Conservation (phyloP, 2,113 vertebrate genomes). For the Petrocephalus zakoni region DNA sequence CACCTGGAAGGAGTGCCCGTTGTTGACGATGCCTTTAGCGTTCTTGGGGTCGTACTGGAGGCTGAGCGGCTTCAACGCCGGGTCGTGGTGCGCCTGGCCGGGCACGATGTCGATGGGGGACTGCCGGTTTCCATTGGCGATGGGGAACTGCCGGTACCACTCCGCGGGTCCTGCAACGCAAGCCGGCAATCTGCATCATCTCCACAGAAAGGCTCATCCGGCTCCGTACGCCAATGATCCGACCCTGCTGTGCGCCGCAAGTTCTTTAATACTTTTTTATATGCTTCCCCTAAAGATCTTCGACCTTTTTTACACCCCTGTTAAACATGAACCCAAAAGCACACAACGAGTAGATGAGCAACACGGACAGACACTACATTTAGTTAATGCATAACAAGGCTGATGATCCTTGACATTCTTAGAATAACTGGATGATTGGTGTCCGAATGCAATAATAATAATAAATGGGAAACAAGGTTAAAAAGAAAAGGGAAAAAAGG, state of each 20-base stretch:
- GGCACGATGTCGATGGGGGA: conserved; percentile 88
- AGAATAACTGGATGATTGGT: background rate
- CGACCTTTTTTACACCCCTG: background rate
- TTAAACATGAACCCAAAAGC: background rate
- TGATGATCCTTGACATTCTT: background rate
- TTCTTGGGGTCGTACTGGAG: conserved; percentile 74
- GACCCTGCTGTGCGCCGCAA: background rate
- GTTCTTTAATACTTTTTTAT: background rate
- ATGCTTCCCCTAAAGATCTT: background rate
- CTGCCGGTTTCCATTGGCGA: conserved; percentile 80
- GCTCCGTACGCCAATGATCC: background rate
- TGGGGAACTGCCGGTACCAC: conserved; percentile 74
- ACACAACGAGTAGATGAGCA: background rate
- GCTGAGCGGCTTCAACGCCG: conserved; percentile 66
- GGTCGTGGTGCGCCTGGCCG: conserved; percentile 69
- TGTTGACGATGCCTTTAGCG: conserved; percentile 80
- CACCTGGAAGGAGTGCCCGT: conserved; percentile 83
- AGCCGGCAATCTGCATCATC: background rate
- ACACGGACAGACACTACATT: background rate
- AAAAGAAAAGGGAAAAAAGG: background rate
- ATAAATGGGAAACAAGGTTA: background rate
- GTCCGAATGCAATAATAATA: background rate
- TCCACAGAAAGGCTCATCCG: background rate
- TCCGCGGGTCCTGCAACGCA: conserved; percentile 68
- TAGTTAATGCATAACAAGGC: background rate